Percentiles rank a stretch among this genome's conserved stretches.
These are phyloP conservation scores for Oxyruncus cristatus DNA, from an alignment of 2,113 vertebrate genomes.

Conservation along the genomic window DNA sequence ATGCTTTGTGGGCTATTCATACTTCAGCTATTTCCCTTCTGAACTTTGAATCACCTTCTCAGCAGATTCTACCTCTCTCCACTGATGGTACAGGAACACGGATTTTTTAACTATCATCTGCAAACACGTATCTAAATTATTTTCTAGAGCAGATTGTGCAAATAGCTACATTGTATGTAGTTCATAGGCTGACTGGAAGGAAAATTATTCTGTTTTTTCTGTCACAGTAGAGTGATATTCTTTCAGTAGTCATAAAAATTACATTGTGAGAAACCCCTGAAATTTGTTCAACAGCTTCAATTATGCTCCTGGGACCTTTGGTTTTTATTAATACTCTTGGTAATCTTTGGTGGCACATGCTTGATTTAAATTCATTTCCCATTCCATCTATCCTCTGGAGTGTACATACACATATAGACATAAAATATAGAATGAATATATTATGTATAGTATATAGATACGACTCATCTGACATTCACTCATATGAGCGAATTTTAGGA, in stretches of 20 bases:
- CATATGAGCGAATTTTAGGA: background rate
- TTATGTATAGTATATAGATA: background rate
- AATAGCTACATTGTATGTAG: background rate
- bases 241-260: background rate
- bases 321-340: background rate
- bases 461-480: background rate
- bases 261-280: background rate
- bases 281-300: background rate
- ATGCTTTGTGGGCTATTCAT: background rate
- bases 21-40: background rate
- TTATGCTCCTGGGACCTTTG: background rate
- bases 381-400: background rate
- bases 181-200: background rate
- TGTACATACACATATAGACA: background rate
- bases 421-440: background rate
- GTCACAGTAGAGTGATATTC: background rate
- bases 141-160: background rate
- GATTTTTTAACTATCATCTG: background rate
- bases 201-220: background rate
- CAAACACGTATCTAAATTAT: background rate
- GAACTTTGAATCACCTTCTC: background rate
- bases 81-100: background rate
- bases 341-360: background rate
- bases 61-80: background rate
- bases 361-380: background rate